phyloP scores from a whole-genome alignment of 2,797 vertebrate species.

The Scarus forsteni region DNA sequence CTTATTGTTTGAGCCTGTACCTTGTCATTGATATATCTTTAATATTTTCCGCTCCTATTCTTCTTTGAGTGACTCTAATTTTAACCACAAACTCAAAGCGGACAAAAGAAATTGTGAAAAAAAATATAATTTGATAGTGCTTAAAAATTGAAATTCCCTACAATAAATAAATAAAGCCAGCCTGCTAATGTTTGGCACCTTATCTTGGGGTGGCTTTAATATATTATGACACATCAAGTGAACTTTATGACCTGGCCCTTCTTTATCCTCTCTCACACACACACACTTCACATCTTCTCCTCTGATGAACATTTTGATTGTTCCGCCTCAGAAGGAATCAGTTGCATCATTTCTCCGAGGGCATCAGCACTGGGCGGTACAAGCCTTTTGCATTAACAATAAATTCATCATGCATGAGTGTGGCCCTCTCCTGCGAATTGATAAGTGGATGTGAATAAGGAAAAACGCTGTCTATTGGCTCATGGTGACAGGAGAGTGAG shows the following conservation, averaged over 20 bases:
- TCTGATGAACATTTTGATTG: slow-evolving; percentile 77
- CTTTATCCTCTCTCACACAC: slow-evolving; percentile 24
- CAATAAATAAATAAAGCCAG: not conserved
- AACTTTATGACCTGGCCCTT: slow-evolving; percentile 30
- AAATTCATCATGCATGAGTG: slow-evolving; percentile 81
- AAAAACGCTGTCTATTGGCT: slow-evolving; percentile 58
- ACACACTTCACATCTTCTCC: slow-evolving; percentile 54
- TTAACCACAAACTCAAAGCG: too few species aligned
- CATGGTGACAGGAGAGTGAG: slow-evolving; percentile 33
- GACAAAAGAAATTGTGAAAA: too few species aligned
- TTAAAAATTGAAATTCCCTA: not conserved
- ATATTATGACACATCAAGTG: slow-evolving; percentile 9
- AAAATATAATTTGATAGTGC: not conserved
- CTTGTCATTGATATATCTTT: too few species aligned
- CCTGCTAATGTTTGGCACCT: slow-evolving; percentile 9
- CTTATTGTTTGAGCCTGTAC: too few species aligned
- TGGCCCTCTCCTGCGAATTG: slow-evolving; percentile 71
- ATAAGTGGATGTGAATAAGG: slow-evolving; percentile 74
- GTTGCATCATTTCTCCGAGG: slow-evolving; percentile 79
- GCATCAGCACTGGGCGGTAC: slow-evolving; percentile 76
- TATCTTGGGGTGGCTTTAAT: slow-evolving; percentile 4
- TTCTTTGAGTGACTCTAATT: too few species aligned
- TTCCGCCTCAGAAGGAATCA: slow-evolving; percentile 78
- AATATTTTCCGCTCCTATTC: too few species aligned
- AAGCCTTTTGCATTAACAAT: slow-evolving; percentile 85